Evolutionary conservation across 2,113 vertebrate genomes (phyloP).

Genomic region (Gadus macrocephalus): DNA sequence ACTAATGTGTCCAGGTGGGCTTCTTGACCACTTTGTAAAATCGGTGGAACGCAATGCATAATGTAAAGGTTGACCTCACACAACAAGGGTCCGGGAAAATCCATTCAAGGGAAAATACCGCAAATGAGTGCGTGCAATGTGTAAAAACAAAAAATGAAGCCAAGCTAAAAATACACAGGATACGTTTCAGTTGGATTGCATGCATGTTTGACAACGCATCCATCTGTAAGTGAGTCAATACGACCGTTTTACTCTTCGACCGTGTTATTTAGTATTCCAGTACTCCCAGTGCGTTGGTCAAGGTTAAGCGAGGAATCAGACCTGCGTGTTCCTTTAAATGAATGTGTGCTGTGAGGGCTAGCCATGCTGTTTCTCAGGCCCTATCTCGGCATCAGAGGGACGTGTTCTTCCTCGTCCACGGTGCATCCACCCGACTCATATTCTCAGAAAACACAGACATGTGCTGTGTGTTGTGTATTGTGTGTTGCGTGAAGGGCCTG

Average conservation of each 20-base stretch:
- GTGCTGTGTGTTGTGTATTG: too few species aligned
- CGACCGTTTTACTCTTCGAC: too few species aligned
- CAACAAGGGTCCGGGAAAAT: not conserved
- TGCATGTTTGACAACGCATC: too few species aligned
- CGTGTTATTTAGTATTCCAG: too few species aligned
- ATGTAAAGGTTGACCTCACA: slow-evolving; percentile 15
- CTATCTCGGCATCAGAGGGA: slow-evolving; percentile 30
- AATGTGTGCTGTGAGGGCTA: slow-evolving; percentile 2
- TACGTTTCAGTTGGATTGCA: too few species aligned
- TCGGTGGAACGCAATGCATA: not conserved
- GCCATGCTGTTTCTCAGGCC: slow-evolving; percentile 23
- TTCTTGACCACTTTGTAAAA: slow-evolving; percentile 26
- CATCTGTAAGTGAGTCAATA: too few species aligned
- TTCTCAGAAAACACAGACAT: not conserved
- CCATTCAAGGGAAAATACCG: not conserved
- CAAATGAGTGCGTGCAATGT: slow-evolving; percentile 1
- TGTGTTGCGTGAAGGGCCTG: slow-evolving; percentile 18
- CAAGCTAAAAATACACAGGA: too few species aligned
- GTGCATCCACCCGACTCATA: slow-evolving; percentile 28
- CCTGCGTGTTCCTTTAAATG: too few species aligned
- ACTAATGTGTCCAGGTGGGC: slow-evolving; percentile 31
- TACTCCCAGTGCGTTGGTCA: too few species aligned
- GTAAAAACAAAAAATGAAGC: too few species aligned
- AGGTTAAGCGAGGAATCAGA: too few species aligned
- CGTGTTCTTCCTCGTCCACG: slow-evolving; percentile 6